Evolutionary conservation across 2,797 vertebrate genomes (phyloP), one percentile per base, ranked within the genome.

Genomic region (Anguilla anguilla): DNA sequence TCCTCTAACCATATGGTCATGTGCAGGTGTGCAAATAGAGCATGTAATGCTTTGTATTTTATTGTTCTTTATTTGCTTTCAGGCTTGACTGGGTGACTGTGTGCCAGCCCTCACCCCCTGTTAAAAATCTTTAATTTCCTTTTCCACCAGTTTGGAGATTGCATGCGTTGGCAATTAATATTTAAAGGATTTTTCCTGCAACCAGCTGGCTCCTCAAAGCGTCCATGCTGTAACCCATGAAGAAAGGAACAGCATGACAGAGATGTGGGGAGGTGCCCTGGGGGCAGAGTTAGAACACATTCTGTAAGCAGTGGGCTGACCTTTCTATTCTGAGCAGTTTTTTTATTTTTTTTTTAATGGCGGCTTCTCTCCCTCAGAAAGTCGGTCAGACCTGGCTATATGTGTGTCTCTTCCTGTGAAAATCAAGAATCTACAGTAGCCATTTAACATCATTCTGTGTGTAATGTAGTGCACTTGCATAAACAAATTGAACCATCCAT

Each of bases 231-330:
- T 31, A n/a, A 19, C 57, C 39, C 84, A 69, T 69, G 46, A 77
- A 67, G 31, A 49, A 85, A 35, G 22, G 84, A 67, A 43, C 28
- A 25, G 28, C n/a, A 22, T 3, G 25, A 17, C 35, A n/a, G 84
- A 46, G 61, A 43, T 43, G 22, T 49, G 59, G 22, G 6, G 35
- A 43, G 61, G 35, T n/a, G 61, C 57, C 57, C 84, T 4, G 59
- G 59, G 61, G 57, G 9, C 15, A 85, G 55, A 59, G 31, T 85
- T 64, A 46, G 59, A 85, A 85, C 57, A 67, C 84, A 85, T 85
- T 69, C 39, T 69, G 59, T 31, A 25, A 39, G 31, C 61, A 61
- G 59, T 35, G 22, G 39, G 3, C 59, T 85, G 84, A 85, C 84
- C 84, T 85, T 85, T 85, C 39, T 46, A 85, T n/a, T 49, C 22